These are phyloP conservation scores for Promerops cafer DNA, from an alignment of 2,113 vertebrate genomes.

Conservation along the genomic window DNA sequence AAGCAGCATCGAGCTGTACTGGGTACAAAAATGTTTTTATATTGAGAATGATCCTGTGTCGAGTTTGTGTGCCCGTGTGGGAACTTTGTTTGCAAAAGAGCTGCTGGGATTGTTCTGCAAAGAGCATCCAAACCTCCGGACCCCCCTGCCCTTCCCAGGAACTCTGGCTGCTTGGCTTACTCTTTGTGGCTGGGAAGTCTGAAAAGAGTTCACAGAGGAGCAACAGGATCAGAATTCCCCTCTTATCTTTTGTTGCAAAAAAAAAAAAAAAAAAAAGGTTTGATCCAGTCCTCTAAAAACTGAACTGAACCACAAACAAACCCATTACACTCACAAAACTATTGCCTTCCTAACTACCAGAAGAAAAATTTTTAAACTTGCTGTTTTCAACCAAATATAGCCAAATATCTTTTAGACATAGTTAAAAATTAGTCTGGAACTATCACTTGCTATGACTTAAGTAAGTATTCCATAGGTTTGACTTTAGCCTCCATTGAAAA, in stretches of 20 bases:
- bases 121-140: neutral
- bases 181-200: neutral
- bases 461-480: neutral
- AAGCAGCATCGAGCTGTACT: neutral
- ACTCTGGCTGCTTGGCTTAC: neutral
- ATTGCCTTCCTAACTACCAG: neutral
- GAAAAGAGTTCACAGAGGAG: constrained; percentile 1
- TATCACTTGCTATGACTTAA: neutral
- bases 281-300: neutral
- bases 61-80: neutral
- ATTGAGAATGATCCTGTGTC: neutral
- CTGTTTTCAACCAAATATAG: neutral
- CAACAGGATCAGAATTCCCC: neutral
- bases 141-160: neutral
- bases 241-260: neutral
- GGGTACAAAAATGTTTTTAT: neutral
- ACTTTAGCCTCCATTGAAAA: neutral
- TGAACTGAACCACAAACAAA: neutral
- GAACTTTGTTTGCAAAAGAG: neutral
- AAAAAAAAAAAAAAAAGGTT: neutral
- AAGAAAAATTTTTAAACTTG: neutral
- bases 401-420: neutral
- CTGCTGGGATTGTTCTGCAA: neutral
- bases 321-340: neutral
- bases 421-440: neutral